A percentile compares a stretch with the other conserved stretches of the same genome.
Evolutionary conservation across 1,140 invertebrate species (phyloP).

Genomic region (Nomia melanderi): DNA sequence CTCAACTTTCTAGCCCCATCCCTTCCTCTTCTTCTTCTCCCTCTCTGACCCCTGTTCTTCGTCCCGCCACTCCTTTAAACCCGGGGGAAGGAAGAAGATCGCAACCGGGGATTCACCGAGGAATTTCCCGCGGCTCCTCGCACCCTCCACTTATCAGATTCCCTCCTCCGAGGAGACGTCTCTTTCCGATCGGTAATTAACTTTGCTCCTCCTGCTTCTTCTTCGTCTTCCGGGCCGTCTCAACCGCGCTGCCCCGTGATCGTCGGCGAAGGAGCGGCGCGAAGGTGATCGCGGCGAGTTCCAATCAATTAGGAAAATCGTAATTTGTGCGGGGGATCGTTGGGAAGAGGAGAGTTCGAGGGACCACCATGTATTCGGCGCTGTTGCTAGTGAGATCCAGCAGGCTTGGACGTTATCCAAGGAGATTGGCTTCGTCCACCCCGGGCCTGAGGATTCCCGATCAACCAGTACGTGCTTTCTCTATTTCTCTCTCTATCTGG

Average conservation of each 20-base stretch:
- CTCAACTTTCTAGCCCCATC: neutral
- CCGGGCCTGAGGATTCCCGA: constrained; percentile 36
- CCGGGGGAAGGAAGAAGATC: too few relatives aligned
- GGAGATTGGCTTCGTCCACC: constrained; percentile 57
- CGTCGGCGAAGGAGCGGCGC: neutral
- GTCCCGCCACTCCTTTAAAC: neutral
- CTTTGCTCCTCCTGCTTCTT: too few relatives aligned
- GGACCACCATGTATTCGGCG: constrained; percentile 61
- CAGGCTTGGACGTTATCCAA: constrained; percentile 39
- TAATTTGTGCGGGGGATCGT: constrained; percentile 20
- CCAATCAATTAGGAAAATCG: constrained; percentile 23
- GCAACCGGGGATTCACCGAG: neutral
- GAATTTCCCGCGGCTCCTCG: neutral
- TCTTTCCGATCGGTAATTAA: constrained; percentile 5
- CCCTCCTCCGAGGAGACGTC: neutral
- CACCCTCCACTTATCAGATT: neutral
- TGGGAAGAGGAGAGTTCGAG: constrained; percentile 14
- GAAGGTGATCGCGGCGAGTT: neutral
- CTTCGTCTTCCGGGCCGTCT: neutral
- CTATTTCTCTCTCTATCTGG: neutral
- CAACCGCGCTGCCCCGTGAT: too few relatives aligned
- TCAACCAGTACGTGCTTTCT: constrained; percentile 53
- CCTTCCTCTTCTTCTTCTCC: neutral
- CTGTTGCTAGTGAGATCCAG: constrained; percentile 50
- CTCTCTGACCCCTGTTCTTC: neutral